A percentile compares a stretch with the other conserved stretches of the same genome.
Evolutionary conservation across 1,140 invertebrate species (phyloP).

Genomic region (Drosophila paulistorum): DNA sequence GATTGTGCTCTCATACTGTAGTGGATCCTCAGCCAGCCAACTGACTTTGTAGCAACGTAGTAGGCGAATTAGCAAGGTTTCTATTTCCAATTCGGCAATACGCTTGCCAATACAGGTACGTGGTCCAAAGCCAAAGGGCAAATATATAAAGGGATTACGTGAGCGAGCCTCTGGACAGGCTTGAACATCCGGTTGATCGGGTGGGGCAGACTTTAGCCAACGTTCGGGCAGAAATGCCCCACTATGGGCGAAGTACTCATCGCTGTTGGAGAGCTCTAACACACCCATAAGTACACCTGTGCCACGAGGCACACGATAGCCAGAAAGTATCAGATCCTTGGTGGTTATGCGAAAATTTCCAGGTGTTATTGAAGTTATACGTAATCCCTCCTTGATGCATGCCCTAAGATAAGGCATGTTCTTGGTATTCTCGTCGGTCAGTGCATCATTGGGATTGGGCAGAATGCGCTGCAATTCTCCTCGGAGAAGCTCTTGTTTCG

Average conservation of each 20-base stretch:
- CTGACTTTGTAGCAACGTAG: conserved; percentile 84
- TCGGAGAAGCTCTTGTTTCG: conserved; percentile 83
- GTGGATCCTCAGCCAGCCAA: conserved; percentile 49
- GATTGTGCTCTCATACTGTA: conserved; percentile 71
- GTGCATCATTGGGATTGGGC: conserved; percentile 55
- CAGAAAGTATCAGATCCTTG: conserved; percentile 89
- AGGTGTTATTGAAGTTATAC: conserved; percentile 93
- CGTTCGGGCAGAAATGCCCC: conserved; percentile 89
- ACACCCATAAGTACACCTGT: conserved; percentile 65
- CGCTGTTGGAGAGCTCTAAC: conserved; percentile 61
- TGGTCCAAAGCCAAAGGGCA: conserved; percentile 86
- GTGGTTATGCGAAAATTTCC: conserved; percentile 91
- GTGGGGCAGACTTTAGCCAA: conserved; percentile 84
- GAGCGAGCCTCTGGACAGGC: conserved; percentile 79
- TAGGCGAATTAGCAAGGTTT: conserved; percentile 86
- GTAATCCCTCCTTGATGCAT: conserved; percentile 86
- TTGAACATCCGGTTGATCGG: background rate
- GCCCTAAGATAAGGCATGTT: conserved; percentile 84
- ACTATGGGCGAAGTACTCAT: conserved; percentile 87
- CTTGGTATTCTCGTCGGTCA: conserved; percentile 78
- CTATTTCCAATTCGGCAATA: conserved; percentile 89
- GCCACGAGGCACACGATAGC: conserved; percentile 93
- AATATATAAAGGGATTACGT: conserved; percentile 62
- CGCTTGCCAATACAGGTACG: conserved; percentile 85
- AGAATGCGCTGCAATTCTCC: conserved; percentile 83